These are phyloP conservation scores for Mormyrus iriodes DNA, from an alignment of 2,113 vertebrate species.

Conservation along the genomic window DNA sequence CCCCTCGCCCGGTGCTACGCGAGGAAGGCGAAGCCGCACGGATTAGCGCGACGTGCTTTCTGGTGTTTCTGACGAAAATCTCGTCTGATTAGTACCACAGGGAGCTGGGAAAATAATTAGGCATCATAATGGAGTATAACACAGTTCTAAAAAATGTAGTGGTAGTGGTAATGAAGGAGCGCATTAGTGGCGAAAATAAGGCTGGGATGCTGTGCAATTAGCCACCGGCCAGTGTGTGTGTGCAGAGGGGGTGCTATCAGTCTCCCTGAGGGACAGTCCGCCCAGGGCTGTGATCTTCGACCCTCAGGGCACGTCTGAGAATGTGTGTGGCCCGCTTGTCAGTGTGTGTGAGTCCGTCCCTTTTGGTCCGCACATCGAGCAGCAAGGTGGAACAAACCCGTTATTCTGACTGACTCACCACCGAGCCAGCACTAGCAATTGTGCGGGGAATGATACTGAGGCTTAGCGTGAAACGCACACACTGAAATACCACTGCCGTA, in stretches of 20 bases:
- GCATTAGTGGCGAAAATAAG: not conserved
- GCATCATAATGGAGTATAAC: conserved; percentile 19
- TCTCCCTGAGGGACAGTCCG: not conserved
- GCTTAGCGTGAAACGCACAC: not conserved
- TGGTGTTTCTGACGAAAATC: conserved; percentile 14
- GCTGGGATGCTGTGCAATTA: conserved; percentile 15
- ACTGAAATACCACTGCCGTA: not conserved
- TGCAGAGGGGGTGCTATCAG: not conserved
- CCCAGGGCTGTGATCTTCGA: not conserved
- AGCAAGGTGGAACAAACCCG: not conserved
- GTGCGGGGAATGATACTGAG: not conserved
- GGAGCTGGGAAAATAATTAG: conserved; percentile 25
- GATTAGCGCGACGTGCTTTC: conserved; percentile 10
- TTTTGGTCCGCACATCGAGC: not conserved
- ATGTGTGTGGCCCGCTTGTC: conserved; percentile 7
- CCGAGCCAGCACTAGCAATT: not conserved
- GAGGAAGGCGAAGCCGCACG: not conserved
- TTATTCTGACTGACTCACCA: not conserved
- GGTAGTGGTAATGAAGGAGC: conserved; percentile 2
- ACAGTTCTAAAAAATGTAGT: conserved; percentile 12
- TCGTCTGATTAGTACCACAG: conserved; percentile 26
- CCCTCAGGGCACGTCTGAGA: not conserved
- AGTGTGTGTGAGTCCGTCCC: no score
- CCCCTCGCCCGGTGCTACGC: not conserved
- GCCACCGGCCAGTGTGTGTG: not conserved